Base-by-base conservation (phyloP, 1,140 invertebrate species). In the Neocloeon triangulifer region DNA sequence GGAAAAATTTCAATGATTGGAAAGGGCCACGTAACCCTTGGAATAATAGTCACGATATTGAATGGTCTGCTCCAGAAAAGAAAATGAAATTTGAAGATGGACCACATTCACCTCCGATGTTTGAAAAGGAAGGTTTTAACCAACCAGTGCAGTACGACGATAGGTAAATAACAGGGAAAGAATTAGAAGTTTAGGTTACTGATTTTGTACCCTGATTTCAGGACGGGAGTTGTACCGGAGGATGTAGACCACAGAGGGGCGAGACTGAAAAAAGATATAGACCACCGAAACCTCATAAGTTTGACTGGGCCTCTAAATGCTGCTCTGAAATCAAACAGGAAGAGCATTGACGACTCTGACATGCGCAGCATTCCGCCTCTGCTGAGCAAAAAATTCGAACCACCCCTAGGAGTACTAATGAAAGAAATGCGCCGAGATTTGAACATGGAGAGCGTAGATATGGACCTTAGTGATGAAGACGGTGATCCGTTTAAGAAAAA, bases 271-370 rank as follows among this genome's bases (percentile, higher is more conserved):
- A 29, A 30, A 19, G 41, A 42, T 33, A 36, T 31, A 20, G 41
- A 42, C 30, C 39, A 82, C 44, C 59, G 76, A 38, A 82, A 82
- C 54, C 47, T 82, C n/a, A 82, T 82, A 41, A 73, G 73, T 39
- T 48, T 82, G 4, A 82, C 75, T 8, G 73, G 74, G 19, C 74
- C 71, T 41, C 68, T 69, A 4, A 56, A 58, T 4, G 58, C 61
- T 41, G 43, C 39, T 19, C 40, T 43, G 20, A 50, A 47, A n/a
- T 22, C 31, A 19, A 38, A 42, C 42, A 12, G 26, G 5, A 27
- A 5, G 7, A 27, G 16, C 13, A 7, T 15, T n/a, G 26, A 27
- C 5, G 5, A 14, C 12, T 12, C 16, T 37, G 34, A 34, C 28
- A 20, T 39, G 29, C 19, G 30, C 12, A 31, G 32, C 19, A 38